Conservation (phyloP, 2,113 vertebrate genomes). For the Scortum barcoo region DNA sequence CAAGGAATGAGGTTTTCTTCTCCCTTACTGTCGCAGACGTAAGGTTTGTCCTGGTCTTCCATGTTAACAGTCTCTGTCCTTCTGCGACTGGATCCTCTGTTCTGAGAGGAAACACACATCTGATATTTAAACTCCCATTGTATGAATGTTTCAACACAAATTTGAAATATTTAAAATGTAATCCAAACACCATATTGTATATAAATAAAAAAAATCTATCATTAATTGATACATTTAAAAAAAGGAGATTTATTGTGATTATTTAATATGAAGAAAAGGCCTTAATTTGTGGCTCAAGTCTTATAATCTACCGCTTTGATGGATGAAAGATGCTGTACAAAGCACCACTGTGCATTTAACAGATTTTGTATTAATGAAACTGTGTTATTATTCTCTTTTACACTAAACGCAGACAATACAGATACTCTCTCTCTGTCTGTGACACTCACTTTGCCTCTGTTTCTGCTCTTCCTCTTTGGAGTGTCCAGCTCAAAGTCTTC, state of each 20-base stretch:
- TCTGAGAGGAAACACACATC: slow-evolving; percentile 80
- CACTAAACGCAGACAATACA: too few relatives aligned
- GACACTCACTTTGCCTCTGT: slow-evolving; percentile 93
- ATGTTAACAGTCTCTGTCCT: slow-evolving; percentile 89
- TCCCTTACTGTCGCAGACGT: slow-evolving; percentile 98
- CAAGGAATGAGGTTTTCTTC: background rate
- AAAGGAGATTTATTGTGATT: background rate
- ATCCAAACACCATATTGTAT: background rate
- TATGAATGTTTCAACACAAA: background rate
- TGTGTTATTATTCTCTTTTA: background rate
- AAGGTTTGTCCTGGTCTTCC: slow-evolving; percentile 98
- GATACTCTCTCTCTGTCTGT: too few relatives aligned
- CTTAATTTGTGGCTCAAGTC: background rate
- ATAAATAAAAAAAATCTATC: background rate
- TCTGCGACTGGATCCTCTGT: slow-evolving; percentile 92
- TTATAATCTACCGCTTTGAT: background rate
- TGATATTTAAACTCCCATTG: background rate
- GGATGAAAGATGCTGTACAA: background rate
- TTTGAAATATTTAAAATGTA: background rate
- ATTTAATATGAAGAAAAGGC: background rate
- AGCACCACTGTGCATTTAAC: background rate
- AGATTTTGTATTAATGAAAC: background rate
- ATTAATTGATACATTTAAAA: background rate
- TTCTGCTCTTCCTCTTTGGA: slow-evolving; percentile 96
- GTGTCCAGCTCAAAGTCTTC: slow-evolving; percentile 96